Percentiles rank a stretch among this genome's conserved stretches.
phyloP scores from a whole-genome alignment of 2,888 invertebrate species.

The Nomada fucata region DNA sequence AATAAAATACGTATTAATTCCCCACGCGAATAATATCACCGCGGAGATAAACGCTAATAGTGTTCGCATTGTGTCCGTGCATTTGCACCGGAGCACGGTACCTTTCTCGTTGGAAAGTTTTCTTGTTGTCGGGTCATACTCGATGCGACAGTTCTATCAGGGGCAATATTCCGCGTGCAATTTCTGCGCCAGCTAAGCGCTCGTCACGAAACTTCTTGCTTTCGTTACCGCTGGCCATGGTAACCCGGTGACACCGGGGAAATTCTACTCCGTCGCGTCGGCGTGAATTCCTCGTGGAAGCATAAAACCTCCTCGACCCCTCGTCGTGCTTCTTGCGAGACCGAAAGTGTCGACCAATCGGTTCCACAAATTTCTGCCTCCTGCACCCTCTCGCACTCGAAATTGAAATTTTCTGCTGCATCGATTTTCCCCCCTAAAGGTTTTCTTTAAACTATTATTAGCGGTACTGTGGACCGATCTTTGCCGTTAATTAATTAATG shows the following conservation, averaged over 20 bases:
- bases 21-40: neutral
- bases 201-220: constrained; percentile 54
- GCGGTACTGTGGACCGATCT: too few species aligned
- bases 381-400: neutral
- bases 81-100: neutral
- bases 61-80: neutral
- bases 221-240: constrained; percentile 53
- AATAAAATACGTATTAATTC: neutral
- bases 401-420: neutral
- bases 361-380: constrained; percentile 17
- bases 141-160: constrained; percentile 49
- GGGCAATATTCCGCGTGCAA: constrained; percentile 57
- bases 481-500: too few species aligned
- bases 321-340: constrained; percentile 43
- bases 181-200: constrained; percentile 58
- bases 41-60: neutral
- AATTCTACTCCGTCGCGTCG: constrained; percentile 56
- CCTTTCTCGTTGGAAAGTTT: constrained; percentile 34
- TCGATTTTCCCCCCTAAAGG: neutral
- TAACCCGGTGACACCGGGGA: constrained; percentile 62
- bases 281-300: constrained; percentile 61
- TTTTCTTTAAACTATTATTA: neutral
- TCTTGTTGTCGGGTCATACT: constrained; percentile 40
- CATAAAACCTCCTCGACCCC: constrained; percentile 59
- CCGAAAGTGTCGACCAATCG: constrained; percentile 50